Conservation (phyloP, 1,140 invertebrate species). For the Drosophila lini region DNA sequence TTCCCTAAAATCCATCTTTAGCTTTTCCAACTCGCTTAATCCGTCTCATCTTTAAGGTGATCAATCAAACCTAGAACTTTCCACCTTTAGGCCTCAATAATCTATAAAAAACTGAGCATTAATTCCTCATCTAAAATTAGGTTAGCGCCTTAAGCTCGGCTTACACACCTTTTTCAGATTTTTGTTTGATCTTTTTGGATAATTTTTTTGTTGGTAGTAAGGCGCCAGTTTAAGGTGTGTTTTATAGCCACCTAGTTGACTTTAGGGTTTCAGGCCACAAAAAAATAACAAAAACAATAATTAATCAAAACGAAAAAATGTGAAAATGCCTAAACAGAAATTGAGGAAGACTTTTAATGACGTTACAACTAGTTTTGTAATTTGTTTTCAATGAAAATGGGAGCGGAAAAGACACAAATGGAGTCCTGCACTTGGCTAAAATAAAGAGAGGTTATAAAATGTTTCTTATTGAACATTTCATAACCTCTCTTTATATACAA, state of each 20-base stretch:
- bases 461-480: too few species aligned
- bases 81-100: conserved; percentile 28
- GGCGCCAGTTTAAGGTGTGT: conserved; percentile 34
- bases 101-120: neutral
- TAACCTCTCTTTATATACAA: too few species aligned
- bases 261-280: neutral
- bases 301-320: neutral
- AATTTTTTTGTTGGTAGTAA: neutral
- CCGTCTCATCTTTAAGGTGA: neutral
- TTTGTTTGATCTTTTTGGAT: conserved; percentile 18
- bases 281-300: neutral
- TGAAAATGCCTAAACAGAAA: neutral
- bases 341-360: neutral
- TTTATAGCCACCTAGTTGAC: conserved; percentile 11
- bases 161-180: conserved; percentile 1
- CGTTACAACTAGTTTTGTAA: neutral
- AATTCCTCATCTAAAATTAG: conserved; percentile 7
- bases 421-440: neutral
- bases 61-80: conserved; percentile 45
- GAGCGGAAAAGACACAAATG: neutral
- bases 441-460: neutral
- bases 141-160: conserved; percentile 12
- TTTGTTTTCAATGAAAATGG: neutral
- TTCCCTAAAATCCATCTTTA: neutral
- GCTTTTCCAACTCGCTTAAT: neutral